Percentiles rank a stretch among this genome's conserved stretches.
Conservation (phyloP, 1,140 invertebrate genomes). For the Portunus trituberculatus region DNA sequence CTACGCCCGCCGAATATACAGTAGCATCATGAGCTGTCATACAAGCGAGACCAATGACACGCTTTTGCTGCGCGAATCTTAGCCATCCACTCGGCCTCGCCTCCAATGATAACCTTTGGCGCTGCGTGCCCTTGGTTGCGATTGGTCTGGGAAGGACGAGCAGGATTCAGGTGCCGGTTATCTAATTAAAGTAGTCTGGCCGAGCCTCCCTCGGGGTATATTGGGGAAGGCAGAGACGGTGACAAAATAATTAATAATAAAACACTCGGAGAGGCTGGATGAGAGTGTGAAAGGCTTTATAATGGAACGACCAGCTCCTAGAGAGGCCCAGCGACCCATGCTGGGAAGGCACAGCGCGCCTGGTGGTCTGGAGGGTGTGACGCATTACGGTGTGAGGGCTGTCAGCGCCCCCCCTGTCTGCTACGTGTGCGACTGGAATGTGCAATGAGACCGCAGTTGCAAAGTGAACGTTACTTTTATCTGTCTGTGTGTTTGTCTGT, state of each 20-base stretch:
- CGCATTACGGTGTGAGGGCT: not conserved
- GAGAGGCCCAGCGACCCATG: not conserved
- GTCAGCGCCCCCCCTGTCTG: not conserved
- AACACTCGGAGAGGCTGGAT: constrained; percentile 71
- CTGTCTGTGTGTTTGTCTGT: not conserved
- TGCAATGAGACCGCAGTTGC: not conserved
- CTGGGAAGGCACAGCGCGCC: not conserved
- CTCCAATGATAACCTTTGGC: constrained; percentile 59
- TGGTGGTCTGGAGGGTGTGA: not conserved
- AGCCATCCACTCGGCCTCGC: constrained; percentile 54
- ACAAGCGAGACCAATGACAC: constrained; percentile 74
- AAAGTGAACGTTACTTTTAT: not conserved
- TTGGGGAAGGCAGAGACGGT: constrained; percentile 64
- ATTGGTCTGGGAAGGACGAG: constrained; percentile 31
- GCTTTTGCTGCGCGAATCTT: constrained; percentile 73
- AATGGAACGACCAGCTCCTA: constrained; percentile 44
- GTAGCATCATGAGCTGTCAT: constrained; percentile 74
- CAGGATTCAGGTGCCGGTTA: constrained; percentile 55
- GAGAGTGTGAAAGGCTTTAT: constrained; percentile 72
- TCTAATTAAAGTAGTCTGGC: constrained; percentile 61
- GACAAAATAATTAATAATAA: constrained; percentile 76
- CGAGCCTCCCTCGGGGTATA: constrained; percentile 61
- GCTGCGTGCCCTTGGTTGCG: not conserved
- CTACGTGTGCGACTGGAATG: not conserved
- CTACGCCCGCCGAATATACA: constrained; percentile 63